Base-by-base conservation (phyloP, 2,888 invertebrate species). In the Leucophenga maculata region DNA sequence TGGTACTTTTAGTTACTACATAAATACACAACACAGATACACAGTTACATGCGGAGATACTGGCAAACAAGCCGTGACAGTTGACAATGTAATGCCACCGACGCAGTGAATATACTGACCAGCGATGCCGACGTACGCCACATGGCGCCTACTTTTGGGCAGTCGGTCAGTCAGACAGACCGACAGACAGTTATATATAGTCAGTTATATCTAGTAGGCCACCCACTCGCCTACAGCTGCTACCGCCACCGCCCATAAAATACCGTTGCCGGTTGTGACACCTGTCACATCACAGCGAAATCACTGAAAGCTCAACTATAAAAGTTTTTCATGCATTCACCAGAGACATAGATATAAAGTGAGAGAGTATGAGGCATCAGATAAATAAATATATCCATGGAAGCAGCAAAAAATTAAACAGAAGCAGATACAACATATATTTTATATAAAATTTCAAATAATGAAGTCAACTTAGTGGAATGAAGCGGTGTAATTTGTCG, bases 231-330 rank as follows among this genome's bases (percentile, higher is more conserved):
- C 39, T 62, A 59, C 50, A 46, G 2, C 14, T 46, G 62, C 64
- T 54, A 46, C 64, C 55, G 64, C 68, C 52, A 64, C 64, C 71
- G 65, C 68, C 74, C 65, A 44, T 39, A 55, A 32, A 60, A 71
- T 77, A 80, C 82, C 72, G 80, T 81, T 80, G 78, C 77, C 71
- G 73, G 72, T 73, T 67, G 76, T 81, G 81, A 83, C 82, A 81
- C 81, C 82, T 81, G 83, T 83, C 81, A 81, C 82, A 83, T 82
- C 80, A 76, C 80, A 83, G 80, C 39, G 80, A 82, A 81, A 81
- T 83, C 80, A 81, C 77, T 81, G 79, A 22, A 46, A 64, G 6
- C 16, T 32, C 46, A 48, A n/a, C 6, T 62, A 60, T 18, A 60
- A 39, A 60, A 6, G 31, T 39, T 39, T 18, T 16, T 60, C 26